Base-by-base conservation (phyloP, 2,888 invertebrate species). In the Gortyna flavago region DNA sequence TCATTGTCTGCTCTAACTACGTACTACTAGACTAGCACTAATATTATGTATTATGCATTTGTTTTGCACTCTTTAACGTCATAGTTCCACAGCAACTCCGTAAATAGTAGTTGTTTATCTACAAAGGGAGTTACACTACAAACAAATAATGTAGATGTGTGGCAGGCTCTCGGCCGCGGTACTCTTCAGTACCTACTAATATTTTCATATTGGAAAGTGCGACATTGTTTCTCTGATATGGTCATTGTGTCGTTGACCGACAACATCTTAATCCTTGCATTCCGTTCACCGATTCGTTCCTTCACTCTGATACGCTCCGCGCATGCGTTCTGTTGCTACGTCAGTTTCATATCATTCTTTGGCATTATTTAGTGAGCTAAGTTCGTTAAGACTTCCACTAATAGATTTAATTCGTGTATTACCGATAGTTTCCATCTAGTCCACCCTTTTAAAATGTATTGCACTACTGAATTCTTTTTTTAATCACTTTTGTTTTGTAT, bases 331-430 rank as follows among this genome's bases (percentile, higher is more conserved):
- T 93, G 92, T 92, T 89, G 85, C 88, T 84, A 84, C 90, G 91
- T 92, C 94, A 92, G 90, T 92, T 93, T 92, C 91, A 89, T 93
- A 90, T 93, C 95, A 93, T 95, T 96, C 96, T 96, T 96, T 96
- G 96, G 96, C 96, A 96, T 96, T 96, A 94, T 95, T 93, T 94
- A 96, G 95, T 96, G 96, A 95, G 96, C 95, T 95, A 93, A 93
- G 92, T 93, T 94, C 92, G 90, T 92, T 88, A 89, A 90, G 85
- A 92, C 91, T 91, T 92, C 85, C 91, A 92, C 92, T 92, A 91
- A 87, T 88, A 90, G 68, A 87, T 87, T 85, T 84, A 85, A 88
- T 85, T 88, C 72, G 70, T 80, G 80, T 83, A 75, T 80, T 81
- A 84, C 87, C 80, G 77, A 87, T 80, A 78, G 67, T 84, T 81